Evolutionary conservation across 2,888 invertebrate species (phyloP).

Genomic region (Shargacucullia verbasci): DNA sequence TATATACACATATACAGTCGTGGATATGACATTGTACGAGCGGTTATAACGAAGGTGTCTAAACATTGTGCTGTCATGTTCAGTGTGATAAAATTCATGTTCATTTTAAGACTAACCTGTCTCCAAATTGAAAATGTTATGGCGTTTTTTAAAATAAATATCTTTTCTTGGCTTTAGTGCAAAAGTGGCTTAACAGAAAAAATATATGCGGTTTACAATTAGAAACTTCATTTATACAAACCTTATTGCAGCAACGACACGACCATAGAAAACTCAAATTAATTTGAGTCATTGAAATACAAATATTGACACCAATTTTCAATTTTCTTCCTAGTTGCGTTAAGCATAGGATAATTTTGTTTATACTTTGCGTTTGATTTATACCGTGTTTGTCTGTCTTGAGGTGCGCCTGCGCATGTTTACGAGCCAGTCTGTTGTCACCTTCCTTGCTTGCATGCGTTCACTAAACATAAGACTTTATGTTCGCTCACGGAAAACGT

Average conservation of each 20-base stretch:
- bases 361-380: conserved; percentile 56
- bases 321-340: neutral
- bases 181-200: neutral
- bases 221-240: neutral
- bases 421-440: conserved; percentile 74
- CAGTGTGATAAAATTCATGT: neutral
- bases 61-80: neutral
- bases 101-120: neutral
- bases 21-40: neutral
- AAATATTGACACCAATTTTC: neutral
- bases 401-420: conserved; percentile 58
- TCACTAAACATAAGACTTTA: conserved; percentile 71
- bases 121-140: neutral
- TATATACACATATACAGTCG: neutral
- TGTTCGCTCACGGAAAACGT: conserved; percentile 47
- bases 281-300: too few relatives aligned
- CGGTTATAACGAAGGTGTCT: neutral
- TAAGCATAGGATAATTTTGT: conserved; percentile 16
- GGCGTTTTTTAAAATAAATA: neutral
- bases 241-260: too few relatives aligned
- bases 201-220: neutral
- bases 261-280: too few relatives aligned
- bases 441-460: conserved; percentile 58
- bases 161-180: neutral
- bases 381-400: conserved; percentile 65